Evolutionary conservation across 92 coral and sea anemone genomes (phyloP).

Genomic region (Chrysogorgia sp.): DNA sequence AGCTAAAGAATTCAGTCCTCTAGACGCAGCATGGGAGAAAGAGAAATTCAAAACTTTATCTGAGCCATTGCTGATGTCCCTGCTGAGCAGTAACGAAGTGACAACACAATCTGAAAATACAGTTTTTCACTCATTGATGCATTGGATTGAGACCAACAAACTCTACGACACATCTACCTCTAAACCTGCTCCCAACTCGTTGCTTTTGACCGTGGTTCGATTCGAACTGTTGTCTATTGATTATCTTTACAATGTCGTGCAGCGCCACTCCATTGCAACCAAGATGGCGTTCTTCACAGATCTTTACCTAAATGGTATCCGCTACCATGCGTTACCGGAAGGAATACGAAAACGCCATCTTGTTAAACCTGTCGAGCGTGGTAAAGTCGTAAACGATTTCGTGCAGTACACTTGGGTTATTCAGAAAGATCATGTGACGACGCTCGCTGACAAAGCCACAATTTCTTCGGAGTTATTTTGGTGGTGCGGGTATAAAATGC

Average conservation of each 20-base stretch:
- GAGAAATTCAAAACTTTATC: neutral
- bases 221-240: constrained; percentile 16
- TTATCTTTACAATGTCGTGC: constrained; percentile 16
- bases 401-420: too few relatives aligned
- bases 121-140: constrained; percentile 82
- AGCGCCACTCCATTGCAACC: constrained; percentile 9
- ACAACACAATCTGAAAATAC: constrained; percentile 85
- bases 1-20: constrained; percentile 11
- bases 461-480: too few relatives aligned
- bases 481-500: too few relatives aligned
- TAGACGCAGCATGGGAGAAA: neutral
- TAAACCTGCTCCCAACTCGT: neutral
- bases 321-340: constrained; percentile 8
- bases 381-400: too few relatives aligned
- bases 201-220: constrained; percentile 14
- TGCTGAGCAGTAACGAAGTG: constrained; percentile 54
- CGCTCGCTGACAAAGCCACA: neutral
- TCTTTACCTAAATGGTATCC: constrained; percentile 9
- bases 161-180: neutral
- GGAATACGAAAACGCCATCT: neutral
- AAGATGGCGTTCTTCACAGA: neutral
- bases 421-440: too few relatives aligned
- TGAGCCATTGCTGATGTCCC: neutral
- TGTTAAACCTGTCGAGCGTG: neutral
- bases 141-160: constrained; percentile 48